Percentiles rank a stretch among this genome's conserved stretches.
phyloP scores from a whole-genome alignment of 2,113 vertebrate genomes.

The Vireo altiloquus region DNA sequence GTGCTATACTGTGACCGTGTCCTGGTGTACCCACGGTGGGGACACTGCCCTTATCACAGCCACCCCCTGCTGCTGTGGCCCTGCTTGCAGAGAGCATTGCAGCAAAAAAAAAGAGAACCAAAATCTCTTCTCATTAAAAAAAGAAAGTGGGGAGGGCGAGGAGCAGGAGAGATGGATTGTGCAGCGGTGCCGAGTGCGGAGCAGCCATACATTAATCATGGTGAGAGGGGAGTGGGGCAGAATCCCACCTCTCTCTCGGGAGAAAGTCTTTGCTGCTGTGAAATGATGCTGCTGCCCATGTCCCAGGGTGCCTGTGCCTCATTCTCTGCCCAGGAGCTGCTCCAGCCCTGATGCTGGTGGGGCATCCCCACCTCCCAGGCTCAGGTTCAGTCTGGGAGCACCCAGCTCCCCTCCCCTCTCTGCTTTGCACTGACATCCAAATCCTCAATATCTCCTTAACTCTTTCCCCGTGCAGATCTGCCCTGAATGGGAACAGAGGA shows the following conservation, averaged over 20 bases:
- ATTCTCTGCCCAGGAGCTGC: accelerated
- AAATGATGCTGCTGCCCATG: neutral
- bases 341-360: neutral
- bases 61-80: neutral
- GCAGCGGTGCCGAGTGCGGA: neutral
- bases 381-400: neutral
- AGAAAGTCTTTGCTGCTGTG: neutral
- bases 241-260: neutral
- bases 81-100: neutral
- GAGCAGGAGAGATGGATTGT: neutral
- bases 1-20: neutral
- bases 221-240: accelerated
- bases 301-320: accelerated
- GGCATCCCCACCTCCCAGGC: neutral
- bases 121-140: neutral
- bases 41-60: neutral
- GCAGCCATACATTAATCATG: neutral
- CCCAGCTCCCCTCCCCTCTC: neutral
- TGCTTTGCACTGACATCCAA: accelerated
- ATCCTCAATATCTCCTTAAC: neutral
- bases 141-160: neutral
- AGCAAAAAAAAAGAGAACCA: neutral
- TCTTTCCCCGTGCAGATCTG: accelerated
- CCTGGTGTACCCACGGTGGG: accelerated
- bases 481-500: neutral